Evolutionary conservation across 2,888 invertebrate species (phyloP).

Genomic region (Phragmatobia fuliginosa): DNA sequence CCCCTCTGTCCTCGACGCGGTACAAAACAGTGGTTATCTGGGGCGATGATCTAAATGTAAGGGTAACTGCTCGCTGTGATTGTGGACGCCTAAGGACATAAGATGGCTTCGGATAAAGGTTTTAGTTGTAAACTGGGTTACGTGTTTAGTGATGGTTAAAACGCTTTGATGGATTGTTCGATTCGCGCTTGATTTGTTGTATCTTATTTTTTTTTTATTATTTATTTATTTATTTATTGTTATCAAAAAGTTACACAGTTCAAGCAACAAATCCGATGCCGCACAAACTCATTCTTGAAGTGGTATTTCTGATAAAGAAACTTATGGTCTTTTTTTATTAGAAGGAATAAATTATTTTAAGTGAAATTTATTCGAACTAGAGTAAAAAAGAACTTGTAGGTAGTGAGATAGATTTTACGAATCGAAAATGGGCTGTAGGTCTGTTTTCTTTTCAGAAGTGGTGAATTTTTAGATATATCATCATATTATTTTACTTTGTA

Average conservation of each 20-base stretch:
- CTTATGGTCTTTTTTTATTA: background rate
- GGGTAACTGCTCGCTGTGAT: constrained; percentile 66
- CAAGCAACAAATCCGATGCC: too few relatives aligned
- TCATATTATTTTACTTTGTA: too few relatives aligned
- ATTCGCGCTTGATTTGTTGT: constrained; percentile 20
- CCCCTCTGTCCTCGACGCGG: constrained; percentile 27
- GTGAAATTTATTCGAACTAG: background rate
- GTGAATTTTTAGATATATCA: too few relatives aligned
- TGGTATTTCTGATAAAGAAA: background rate
- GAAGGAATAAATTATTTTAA: background rate
- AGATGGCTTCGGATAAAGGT: constrained; percentile 70
- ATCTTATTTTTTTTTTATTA: too few relatives aligned
- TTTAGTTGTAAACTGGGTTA: constrained; percentile 53
- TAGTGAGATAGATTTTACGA: background rate
- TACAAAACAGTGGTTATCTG: constrained; percentile 71
- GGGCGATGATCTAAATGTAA: constrained; percentile 75
- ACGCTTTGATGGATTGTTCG: constrained; percentile 28
- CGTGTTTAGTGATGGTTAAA: constrained; percentile 44
- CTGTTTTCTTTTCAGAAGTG: too few relatives aligned
- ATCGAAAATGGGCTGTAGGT: background rate
- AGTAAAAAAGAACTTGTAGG: background rate
- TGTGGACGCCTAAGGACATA: constrained; percentile 71
- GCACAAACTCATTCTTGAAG: too few relatives aligned
- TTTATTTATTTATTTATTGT: too few relatives aligned
- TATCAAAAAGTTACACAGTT: too few relatives aligned